Evolutionary conservation across 2,797 vertebrate genomes (phyloP).

Genomic region (Lepus oiostolus): DNA sequence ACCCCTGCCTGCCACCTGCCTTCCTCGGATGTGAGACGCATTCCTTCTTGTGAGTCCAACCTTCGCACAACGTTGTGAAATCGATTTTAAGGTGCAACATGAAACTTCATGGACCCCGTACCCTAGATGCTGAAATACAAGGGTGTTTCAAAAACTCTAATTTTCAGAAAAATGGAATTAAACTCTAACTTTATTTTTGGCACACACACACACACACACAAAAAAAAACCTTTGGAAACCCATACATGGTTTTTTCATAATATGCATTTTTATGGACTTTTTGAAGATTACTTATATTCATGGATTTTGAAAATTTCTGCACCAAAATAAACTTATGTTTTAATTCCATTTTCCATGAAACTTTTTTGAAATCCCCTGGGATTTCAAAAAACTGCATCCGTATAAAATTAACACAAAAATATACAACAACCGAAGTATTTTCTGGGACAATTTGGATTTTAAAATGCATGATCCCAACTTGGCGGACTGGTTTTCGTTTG

Average conservation of each 20-base stretch:
- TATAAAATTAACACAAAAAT: neutral
- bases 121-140: neutral
- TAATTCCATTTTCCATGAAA: no score
- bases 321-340: no score
- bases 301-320: no score
- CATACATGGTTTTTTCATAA: no score
- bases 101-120: neutral
- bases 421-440: neutral
- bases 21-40: neutral
- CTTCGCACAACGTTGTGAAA: neutral
- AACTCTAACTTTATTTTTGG: no score
- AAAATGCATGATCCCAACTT: neutral
- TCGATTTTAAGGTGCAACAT: constrained; percentile 18
- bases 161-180: no score
- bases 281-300: no score
- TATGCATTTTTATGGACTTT: no score
- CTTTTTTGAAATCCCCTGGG: no score
- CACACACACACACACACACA: no score
- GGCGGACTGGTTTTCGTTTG: neutral
- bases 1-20: neutral
- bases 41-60: constrained; percentile 16
- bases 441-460: neutral
- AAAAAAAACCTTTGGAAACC: no score
- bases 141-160: no score
- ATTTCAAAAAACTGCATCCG: neutral